Evolutionary conservation across 2,113 vertebrate genomes (phyloP), one percentile per base, ranked within the genome.

Genomic region (Paramisgurnus dabryanus): DNA sequence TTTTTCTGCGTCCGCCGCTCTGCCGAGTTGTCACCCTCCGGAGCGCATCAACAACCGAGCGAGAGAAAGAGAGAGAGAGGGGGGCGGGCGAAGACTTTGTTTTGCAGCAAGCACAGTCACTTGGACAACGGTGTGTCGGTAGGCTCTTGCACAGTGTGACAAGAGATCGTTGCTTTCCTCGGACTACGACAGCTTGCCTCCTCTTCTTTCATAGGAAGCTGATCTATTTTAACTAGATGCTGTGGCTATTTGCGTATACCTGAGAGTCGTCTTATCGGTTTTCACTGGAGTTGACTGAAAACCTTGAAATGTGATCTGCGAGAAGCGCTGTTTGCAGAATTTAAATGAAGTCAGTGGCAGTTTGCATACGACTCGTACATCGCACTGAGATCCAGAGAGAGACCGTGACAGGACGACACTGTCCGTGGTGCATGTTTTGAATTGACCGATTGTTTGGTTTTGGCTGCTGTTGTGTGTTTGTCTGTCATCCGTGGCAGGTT

Each of bases 1-100:
- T 84, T 86, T 85, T 83, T 84, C 78, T 45, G 43, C 45, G 80
- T 76, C 27, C 27, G 50, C 73, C 39, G 47, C 82, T 80, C 67
- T 18, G 43, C 60, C 47, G 74, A 76, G 68, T 82, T 80, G 61
- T 80, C 80, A 82, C 70, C 58, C 65, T 53, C 67, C 41, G 27
- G 70, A 64, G 74, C 47, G 40, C 53, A 49, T 67, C 65, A 57
- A 73, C 49, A 67, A 61, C 61, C 49, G 67, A 79, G 70, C 75
- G 58, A 22, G 45, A 78, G 55, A 15, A 71, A 77, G 10, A 39
- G 43, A 83, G 73, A 40, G 40, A 84, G 65, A 80, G 69, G 81
- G 10, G 40, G 68, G 79, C 50, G 39, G 63, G 53, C 64, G 58
- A 55, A 68, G 40, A 58, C 1, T 18, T 79, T 69, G 68, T 76